These are phyloP conservation scores for Drosophila colorata DNA, from an alignment of 2,888 invertebrate species.

Conservation along the genomic window DNA sequence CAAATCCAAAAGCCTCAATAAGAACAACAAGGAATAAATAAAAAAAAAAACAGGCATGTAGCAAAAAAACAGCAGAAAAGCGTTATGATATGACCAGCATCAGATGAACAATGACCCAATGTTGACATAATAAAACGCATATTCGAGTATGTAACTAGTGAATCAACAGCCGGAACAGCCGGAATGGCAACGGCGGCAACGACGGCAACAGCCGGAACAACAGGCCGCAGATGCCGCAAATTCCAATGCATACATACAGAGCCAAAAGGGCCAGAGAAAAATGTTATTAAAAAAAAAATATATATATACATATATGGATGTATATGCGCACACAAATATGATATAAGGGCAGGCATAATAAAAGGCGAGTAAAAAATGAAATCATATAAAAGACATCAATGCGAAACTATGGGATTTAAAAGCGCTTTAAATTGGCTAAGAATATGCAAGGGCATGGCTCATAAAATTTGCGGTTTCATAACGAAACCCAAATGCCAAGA, in stretches of 20 bases:
- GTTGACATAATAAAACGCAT: constrained; percentile 79
- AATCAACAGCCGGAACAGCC: constrained; percentile 59
- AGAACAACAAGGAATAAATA: constrained; percentile 23
- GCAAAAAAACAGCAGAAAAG: constrained; percentile 37
- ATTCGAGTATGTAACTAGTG: constrained; percentile 68
- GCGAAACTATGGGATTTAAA: constrained; percentile 73
- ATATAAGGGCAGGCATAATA: constrained; percentile 36
- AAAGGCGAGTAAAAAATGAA: constrained; percentile 60
- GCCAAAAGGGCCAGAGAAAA: constrained; percentile 46
- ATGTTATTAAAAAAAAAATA: constrained; percentile 66
- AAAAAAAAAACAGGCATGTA: constrained; percentile 33
- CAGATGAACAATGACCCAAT: constrained; percentile 73
- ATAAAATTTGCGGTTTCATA: constrained; percentile 72
- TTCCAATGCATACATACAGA: constrained; percentile 58
- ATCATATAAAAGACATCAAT: constrained; percentile 76
- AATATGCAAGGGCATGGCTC: constrained; percentile 73
- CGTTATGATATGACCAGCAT: constrained; percentile 48
- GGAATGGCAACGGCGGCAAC: constrained; percentile 33
- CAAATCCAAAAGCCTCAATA: constrained; percentile 68
- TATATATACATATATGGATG: constrained; percentile 16
- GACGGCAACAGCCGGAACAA: constrained; percentile 52
- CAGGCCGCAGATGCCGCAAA: constrained; percentile 77
- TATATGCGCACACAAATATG: constrained; percentile 4
- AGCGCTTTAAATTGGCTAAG: constrained; percentile 71
- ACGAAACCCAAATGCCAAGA: constrained; percentile 42